Evolutionary conservation across 2,888 invertebrate genomes (phyloP).

Genomic region (Cylloceria caligata): DNA sequence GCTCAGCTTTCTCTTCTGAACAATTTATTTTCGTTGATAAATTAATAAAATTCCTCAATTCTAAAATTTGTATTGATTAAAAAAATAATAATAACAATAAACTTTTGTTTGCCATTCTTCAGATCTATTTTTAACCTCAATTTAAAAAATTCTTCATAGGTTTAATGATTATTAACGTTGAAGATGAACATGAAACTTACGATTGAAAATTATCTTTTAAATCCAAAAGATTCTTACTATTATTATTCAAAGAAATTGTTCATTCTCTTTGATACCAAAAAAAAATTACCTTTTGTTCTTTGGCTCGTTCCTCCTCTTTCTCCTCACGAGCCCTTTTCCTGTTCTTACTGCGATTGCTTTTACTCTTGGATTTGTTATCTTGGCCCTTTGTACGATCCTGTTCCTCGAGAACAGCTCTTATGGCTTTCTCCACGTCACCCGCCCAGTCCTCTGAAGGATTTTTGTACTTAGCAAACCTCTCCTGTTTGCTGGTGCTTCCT

Average conservation of each 20-base stretch:
- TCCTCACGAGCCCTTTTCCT: slow-evolving; percentile 81
- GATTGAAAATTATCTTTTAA: too few relatives aligned
- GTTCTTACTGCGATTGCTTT: slow-evolving; percentile 78
- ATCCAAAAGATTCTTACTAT: too few relatives aligned
- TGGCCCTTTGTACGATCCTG: slow-evolving; percentile 83
- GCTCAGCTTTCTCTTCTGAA: slow-evolving; percentile 86
- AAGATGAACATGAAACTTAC: too few relatives aligned
- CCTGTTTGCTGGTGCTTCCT: slow-evolving; percentile 75
- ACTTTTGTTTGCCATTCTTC: too few relatives aligned
- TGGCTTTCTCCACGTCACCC: slow-evolving; percentile 91
- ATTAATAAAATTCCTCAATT: slow-evolving; percentile 11
- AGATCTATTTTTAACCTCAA: too few relatives aligned
- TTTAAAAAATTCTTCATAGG: too few relatives aligned
- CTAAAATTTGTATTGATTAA: slow-evolving; percentile 7
- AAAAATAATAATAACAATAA: too few relatives aligned
- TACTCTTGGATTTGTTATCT: slow-evolving; percentile 77
- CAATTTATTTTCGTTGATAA: slow-evolving; percentile 48
- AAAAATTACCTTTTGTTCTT: slow-evolving; percentile 82
- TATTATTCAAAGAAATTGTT: too few relatives aligned
- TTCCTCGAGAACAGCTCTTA: slow-evolving; percentile 91
- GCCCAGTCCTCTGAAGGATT: slow-evolving; percentile 90
- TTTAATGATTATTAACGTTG: too few relatives aligned
- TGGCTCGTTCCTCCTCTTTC: slow-evolving; percentile 86
- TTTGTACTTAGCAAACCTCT: slow-evolving; percentile 86
- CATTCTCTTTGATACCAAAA: too few relatives aligned